Evolutionary conservation across 2,797 vertebrate genomes (phyloP), one percentile per base, ranked within the genome.

Genomic region (Myotis pilosus): DNA sequence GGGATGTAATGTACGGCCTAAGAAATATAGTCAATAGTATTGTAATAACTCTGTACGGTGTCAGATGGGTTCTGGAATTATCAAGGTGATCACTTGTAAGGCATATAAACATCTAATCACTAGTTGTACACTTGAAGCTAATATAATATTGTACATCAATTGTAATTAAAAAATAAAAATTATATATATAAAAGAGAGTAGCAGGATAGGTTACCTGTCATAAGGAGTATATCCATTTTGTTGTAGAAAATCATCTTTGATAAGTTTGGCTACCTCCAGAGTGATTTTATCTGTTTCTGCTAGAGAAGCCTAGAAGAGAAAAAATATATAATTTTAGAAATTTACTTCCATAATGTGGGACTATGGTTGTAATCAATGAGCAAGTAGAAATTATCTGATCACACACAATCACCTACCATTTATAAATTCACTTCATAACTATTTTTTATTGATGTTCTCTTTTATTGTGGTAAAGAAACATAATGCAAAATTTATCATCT

Each of bases 221-320:
- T 99, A 99, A 38, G 99, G 98, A 0, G 99, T 99, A 87, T 99
- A 99, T 94, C 99, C 99, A 62, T 99, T 99, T 98, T 99, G 99
- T 96, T 99, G 99, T 96, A 99, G 98, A 97, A 99, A 99, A 98
- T 99, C 99, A 33, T 99, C 99, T 97, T 99, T 99, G 89, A 99
- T 98, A 97, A 99, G 99, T 97, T 99, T 99, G 76, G 99, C 99
- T 76, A 99, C 99, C 97, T 99, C 99, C 96, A 99, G 97, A 30
- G 99, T 99, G 96, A 99, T 99, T 98, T 99, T 99, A 98, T 99
- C 99, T 0, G 98, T 99, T 98, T 99, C 99, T 96, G 99, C 99
- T 87, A 99, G 98, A 75, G 99, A 99, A 90, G 99, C 99, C 99
- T 99, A 97, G 68, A 95, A 97, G 53, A 95, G 72, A 94, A 97